Evolutionary conservation across 1,140 invertebrate genomes (phyloP), one percentile per base, ranked within the genome.

Genomic region (Rhopalosiphum maidis): DNA sequence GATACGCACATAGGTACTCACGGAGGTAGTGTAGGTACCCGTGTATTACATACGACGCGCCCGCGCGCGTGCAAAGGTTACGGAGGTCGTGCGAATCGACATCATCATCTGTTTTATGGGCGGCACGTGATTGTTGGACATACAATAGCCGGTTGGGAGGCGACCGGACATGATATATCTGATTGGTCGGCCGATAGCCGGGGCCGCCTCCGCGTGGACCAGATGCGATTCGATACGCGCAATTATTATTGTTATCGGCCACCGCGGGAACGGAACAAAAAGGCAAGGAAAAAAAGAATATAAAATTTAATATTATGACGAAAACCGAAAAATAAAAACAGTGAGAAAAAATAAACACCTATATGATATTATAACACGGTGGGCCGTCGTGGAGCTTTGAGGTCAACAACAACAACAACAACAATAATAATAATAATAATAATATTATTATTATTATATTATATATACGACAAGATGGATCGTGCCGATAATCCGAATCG

Each of bases 61-160:
- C 18, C 46, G 68, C 11, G 54, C 41, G 60, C 37, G 60, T n/a
- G 60, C 43, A 92, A 82, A 92, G 91, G 91, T 92, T 37, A 83
- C 46, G 22, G 68, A 51, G 91, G 91, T 92, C 91, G 91, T 92
- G 91, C 91, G 91, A 92, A 92, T 92, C 91, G 91, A 92, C 91
- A 83, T 83, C 91, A 83, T 92, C 91, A 91, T 91, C 90, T 83
- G 43, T 51, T 83, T 92, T 92, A 92, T 92, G 68, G 91, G 77
- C 91, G 91, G 91, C 91, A 92, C 91, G 60, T 92, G 91, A 92
- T 92, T 83, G 91, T 92, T 83, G 68, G 91, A 91, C 68, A 83
- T 46, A 82, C 91, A 92, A 92, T 83, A 92, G 91, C 43, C 91
- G 68, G 68, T 83, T 51, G 77, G 68, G 91, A 82, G 91, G 43